These are phyloP conservation scores for Penaeus japonicus DNA, from an alignment of 1,140 invertebrate genomes.

Conservation along the genomic window DNA sequence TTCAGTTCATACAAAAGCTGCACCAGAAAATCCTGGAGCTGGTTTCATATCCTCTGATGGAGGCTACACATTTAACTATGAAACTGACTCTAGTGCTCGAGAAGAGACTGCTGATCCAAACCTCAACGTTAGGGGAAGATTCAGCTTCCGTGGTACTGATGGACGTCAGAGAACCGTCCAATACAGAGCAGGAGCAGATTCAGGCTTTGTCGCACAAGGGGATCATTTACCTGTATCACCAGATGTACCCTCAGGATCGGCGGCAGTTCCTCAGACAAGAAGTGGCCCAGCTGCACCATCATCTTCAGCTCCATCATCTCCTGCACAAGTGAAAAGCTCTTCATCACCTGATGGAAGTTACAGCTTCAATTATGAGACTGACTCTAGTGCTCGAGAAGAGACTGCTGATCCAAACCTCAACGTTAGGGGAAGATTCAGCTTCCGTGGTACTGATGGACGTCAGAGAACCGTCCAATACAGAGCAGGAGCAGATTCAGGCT, in stretches of 20 bases:
- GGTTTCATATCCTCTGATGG: neutral
- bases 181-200: conserved; percentile 15
- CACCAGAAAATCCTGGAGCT: neutral
- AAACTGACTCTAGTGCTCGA: conserved; percentile 58
- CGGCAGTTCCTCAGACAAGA: neutral
- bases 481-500: conserved; percentile 21
- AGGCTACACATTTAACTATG: conserved; percentile 33
- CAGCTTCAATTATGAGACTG: conserved; percentile 46
- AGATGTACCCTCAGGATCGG: neutral
- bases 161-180: neutral
- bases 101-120: conserved; percentile 13
- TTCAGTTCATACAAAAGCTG: neutral
- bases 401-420: conserved; percentile 19
- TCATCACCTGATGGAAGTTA: conserved; percentile 31
- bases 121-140: conserved; percentile 17
- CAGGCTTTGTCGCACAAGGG: conserved; percentile 25
- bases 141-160: conserved; percentile 7
- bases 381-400: conserved; percentile 48
- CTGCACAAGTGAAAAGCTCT: neutral
- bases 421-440: conserved; percentile 7
- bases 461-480: neutral
- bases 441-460: conserved; percentile 12
- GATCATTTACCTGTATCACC: conserved; percentile 6
- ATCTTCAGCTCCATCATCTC: neutral
- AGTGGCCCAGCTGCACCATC: neutral